phyloP scores from a whole-genome alignment of 2,113 vertebrate species.

The Varanus komodoensis region DNA sequence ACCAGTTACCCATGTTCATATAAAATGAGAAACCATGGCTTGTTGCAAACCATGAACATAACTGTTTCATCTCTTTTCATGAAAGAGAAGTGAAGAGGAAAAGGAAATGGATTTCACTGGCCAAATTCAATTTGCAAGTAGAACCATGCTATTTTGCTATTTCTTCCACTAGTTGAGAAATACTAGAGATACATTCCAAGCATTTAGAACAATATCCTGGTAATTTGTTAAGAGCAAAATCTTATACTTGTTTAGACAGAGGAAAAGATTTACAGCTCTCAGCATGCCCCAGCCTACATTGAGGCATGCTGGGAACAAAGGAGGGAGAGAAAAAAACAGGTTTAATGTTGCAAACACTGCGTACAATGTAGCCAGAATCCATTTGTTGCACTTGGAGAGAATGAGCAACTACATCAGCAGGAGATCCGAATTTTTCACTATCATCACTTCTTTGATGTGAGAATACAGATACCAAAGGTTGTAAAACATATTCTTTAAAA shows the following conservation, averaged over 20 bases:
- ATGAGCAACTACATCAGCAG: not conserved
- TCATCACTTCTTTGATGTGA: not conserved
- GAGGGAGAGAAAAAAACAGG: no score
- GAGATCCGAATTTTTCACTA: not conserved
- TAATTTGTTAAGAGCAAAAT: not conserved
- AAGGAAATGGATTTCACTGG: no score
- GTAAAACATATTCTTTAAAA: not conserved
- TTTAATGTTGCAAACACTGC: not conserved
- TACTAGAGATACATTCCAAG: not conserved
- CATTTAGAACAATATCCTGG: not conserved
- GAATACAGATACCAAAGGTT: not conserved
- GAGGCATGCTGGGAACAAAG: not conserved
- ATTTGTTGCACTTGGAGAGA: not conserved
- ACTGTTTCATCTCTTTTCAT: not conserved
- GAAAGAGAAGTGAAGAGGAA: not conserved
- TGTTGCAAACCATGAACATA: not conserved
- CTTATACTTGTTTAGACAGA: no score
- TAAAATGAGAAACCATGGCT: not conserved
- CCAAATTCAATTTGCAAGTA: not conserved
- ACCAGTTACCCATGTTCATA: not conserved
- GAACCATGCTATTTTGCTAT: not conserved
- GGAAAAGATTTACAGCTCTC: no score
- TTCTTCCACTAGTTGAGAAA: not conserved
- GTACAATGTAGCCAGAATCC: not conserved
- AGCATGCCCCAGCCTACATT: no score